Base-by-base conservation (phyloP, 2,888 invertebrate species). In the Dicycla oo region DNA sequence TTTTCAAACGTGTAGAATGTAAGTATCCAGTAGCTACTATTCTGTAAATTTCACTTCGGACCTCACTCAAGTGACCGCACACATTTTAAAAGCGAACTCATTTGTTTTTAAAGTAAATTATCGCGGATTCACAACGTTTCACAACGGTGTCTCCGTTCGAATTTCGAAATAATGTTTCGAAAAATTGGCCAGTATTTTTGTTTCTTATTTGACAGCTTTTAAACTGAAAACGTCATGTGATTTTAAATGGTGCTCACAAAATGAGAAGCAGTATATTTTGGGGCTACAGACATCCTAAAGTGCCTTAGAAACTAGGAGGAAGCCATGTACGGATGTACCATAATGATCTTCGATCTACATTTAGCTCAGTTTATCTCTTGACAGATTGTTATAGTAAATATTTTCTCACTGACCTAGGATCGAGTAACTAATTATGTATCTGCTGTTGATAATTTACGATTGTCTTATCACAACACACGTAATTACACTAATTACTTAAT, bases 321-420 rank as follows among this genome's bases (percentile, higher is more conserved):
- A 23, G 20, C 15, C n/a, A 15, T 40, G 3, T n/a, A n/a, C n/a
- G n/a, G n/a, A n/a, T n/a, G n/a, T n/a, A n/a, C n/a, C n/a, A n/a
- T 15, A 6, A 0, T 51, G 71, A 56, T 71, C 45, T 71, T 47
- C 26, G 45, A 58, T 72, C 20, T 23, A 23, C 51, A 49, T 49
- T 60, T n/a, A 60, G 45, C 26, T 13, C 15, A 15, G 73, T 34
- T 60, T 72, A 60, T 51, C 73, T 49, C 49, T 3, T 15, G 20
- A 40, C 30, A 60, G 20, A 60, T 40, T 49, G 40, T 23, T 34
- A 10, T 20, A 64, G 38, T 47, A 73, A 65, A 54, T 15, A 26
- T 66, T 73, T 75, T 3, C 20, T 40, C 2, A 47, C 23, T 75
- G 67, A 65, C 66, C 75, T 75, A 73, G 54, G 75, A 66, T 56